These are phyloP conservation scores for Accipiter cooperii DNA, from an alignment of 2,113 vertebrate species.

Conservation along the genomic window DNA sequence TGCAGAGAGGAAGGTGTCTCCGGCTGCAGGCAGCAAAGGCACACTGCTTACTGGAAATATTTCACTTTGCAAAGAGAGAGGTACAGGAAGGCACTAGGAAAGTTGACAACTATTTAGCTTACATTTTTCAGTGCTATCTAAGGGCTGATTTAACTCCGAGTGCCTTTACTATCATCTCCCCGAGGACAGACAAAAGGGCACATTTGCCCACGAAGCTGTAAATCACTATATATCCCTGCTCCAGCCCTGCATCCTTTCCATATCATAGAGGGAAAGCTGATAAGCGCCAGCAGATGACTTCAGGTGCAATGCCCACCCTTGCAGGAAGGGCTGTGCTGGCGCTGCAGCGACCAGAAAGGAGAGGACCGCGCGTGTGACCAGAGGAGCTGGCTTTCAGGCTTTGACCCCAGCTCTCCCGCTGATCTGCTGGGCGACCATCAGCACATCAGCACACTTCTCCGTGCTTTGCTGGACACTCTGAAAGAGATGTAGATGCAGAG, in stretches of 20 bases:
- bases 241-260: background rate
- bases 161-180: background rate
- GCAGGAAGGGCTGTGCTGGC: background rate
- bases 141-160: background rate
- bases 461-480: background rate
- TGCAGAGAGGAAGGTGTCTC: background rate
- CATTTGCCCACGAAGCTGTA: background rate
- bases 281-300: background rate
- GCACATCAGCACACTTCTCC: background rate
- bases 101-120: rapidly evolving
- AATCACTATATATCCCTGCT: background rate
- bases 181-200: background rate
- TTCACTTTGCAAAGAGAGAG: background rate
- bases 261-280: background rate
- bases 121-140: background rate
- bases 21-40: background rate
- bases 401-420: background rate
- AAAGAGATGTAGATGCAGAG: background rate
- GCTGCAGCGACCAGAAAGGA: background rate
- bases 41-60: background rate
- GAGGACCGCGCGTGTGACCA: rapidly evolving
- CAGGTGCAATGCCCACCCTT: background rate
- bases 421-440: background rate
- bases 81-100: background rate
- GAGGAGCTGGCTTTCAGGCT: background rate